A percentile compares a stretch with the other conserved stretches of the same genome.
phyloP scores from a whole-genome alignment of 2,888 invertebrate genomes.

The Poecilobothrus nobilitatus region DNA sequence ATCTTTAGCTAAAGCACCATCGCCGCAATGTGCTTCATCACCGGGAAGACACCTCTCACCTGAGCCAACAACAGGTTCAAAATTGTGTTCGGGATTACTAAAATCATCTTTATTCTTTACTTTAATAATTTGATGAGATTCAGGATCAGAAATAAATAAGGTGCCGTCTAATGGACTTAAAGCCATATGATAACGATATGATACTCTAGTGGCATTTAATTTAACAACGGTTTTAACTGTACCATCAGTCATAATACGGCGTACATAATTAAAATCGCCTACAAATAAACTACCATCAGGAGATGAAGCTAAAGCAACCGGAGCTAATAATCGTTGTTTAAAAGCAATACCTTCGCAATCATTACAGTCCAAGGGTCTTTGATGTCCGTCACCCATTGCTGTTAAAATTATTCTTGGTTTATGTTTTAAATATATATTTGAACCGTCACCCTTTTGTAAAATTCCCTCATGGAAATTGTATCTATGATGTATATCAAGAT shows the following conservation, averaged over 20 bases:
- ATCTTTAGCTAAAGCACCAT: slow-evolving; percentile 83
- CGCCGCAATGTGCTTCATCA: slow-evolving; percentile 92
- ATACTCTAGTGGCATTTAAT: slow-evolving; percentile 80
- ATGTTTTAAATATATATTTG: slow-evolving; percentile 88
- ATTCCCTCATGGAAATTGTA: slow-evolving; percentile 98
- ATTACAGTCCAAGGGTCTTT: slow-evolving; percentile 74
- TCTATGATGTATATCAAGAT: slow-evolving; percentile 93
- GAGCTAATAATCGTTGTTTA: slow-evolving; percentile 76
- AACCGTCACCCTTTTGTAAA: slow-evolving; percentile 94
- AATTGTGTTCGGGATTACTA: slow-evolving; percentile 80
- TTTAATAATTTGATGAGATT: slow-evolving; percentile 86
- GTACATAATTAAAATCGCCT: slow-evolving; percentile 89
- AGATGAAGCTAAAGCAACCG: slow-evolving; percentile 84
- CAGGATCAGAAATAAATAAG: slow-evolving; percentile 92
- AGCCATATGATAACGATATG: slow-evolving; percentile 94
- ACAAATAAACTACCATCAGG: slow-evolving; percentile 91
- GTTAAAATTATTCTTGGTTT: slow-evolving; percentile 85
- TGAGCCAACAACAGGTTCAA: slow-evolving; percentile 91
- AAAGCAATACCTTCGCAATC: slow-evolving; percentile 73
- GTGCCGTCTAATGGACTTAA: slow-evolving; percentile 88
- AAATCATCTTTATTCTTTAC: slow-evolving; percentile 76
- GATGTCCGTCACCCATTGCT: slow-evolving; percentile 85
- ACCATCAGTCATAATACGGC: slow-evolving; percentile 79
- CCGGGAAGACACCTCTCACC: slow-evolving; percentile 89
- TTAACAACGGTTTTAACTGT: slow-evolving; percentile 46